Percentiles rank a stretch among this genome's conserved stretches.
phyloP scores from a whole-genome alignment of 2,113 vertebrate species.

The Leucoraja erinaceus region DNA sequence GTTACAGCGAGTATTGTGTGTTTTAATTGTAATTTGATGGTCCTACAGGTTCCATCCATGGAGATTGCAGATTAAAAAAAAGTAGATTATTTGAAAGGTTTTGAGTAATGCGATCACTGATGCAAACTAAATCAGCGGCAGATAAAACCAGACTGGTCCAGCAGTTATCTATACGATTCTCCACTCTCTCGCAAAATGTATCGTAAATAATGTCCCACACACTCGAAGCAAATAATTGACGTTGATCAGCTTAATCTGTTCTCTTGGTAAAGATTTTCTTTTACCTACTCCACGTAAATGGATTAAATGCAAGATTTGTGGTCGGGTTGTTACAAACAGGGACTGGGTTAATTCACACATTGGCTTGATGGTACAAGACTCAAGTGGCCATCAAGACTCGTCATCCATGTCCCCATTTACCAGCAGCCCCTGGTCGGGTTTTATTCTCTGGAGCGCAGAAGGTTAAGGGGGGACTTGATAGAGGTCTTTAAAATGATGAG shows the following conservation, averaged over 20 bases:
- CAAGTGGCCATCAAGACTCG: too few relatives aligned
- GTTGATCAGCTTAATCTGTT: neutral
- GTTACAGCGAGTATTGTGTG: too few relatives aligned
- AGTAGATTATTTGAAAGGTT: slow-evolving; percentile 34
- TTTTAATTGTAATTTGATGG: neutral
- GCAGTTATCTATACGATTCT: neutral
- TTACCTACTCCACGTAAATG: neutral
- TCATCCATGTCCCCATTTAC: too few relatives aligned
- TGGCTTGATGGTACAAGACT: too few relatives aligned
- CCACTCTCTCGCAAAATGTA: neutral
- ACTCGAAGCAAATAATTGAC: neutral
- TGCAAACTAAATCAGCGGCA: neutral
- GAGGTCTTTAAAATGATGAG: too few relatives aligned
- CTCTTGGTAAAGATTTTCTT: neutral
- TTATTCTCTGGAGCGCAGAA: too few relatives aligned
- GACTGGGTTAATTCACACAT: neutral
- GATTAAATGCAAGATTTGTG: neutral
- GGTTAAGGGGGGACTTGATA: too few relatives aligned
- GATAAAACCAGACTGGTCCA: neutral
- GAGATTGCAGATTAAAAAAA: slow-evolving; percentile 26
- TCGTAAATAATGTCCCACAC: neutral
- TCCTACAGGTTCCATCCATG: neutral
- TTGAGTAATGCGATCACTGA: neutral
- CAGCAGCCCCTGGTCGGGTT: too few relatives aligned
- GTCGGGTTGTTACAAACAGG: neutral